Conservation (phyloP, 2,888 invertebrate genomes). For the Trichopria drosophilae region DNA sequence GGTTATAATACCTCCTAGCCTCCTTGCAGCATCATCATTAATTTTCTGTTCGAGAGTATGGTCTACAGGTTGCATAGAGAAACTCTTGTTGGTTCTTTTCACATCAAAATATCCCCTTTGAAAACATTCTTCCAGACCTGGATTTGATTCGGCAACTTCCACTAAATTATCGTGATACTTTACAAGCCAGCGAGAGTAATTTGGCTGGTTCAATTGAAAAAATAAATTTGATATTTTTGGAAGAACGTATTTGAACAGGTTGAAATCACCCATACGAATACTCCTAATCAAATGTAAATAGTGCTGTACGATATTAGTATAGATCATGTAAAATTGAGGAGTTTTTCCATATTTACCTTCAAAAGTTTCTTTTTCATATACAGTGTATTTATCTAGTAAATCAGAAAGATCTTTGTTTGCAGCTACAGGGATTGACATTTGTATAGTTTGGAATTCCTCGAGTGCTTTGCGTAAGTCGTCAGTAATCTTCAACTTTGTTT, state of each 20-base stretch:
- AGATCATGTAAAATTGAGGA: constrained; percentile 38
- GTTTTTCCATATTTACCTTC: constrained; percentile 31
- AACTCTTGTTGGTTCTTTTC: constrained; percentile 30
- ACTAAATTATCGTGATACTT: constrained; percentile 28
- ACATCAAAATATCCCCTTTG: constrained; percentile 29
- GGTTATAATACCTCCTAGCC: too few relatives aligned
- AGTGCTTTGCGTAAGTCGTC: too few relatives aligned
- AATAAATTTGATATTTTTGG: constrained; percentile 31
- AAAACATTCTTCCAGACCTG: constrained; percentile 21
- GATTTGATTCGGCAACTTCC: constrained; percentile 27
- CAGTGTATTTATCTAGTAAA: constrained; percentile 22
- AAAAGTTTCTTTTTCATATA: constrained; percentile 30
- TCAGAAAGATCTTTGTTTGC: constrained; percentile 7
- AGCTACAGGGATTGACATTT: too few relatives aligned
- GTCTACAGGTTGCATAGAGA: constrained; percentile 34
- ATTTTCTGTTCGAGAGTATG: constrained; percentile 36
- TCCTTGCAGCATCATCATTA: constrained; percentile 38
- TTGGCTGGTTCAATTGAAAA: constrained; percentile 30
- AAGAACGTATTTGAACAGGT: constrained; percentile 20
- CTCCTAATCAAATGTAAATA: constrained; percentile 11
- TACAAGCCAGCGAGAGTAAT: constrained; percentile 29
- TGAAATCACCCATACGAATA: constrained; percentile 21
- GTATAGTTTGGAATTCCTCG: background rate
- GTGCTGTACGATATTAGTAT: constrained; percentile 13
- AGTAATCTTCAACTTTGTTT: too few relatives aligned